Conservation (phyloP, 2,113 vertebrate species). For the Chamaetylas fuelleborni region DNA sequence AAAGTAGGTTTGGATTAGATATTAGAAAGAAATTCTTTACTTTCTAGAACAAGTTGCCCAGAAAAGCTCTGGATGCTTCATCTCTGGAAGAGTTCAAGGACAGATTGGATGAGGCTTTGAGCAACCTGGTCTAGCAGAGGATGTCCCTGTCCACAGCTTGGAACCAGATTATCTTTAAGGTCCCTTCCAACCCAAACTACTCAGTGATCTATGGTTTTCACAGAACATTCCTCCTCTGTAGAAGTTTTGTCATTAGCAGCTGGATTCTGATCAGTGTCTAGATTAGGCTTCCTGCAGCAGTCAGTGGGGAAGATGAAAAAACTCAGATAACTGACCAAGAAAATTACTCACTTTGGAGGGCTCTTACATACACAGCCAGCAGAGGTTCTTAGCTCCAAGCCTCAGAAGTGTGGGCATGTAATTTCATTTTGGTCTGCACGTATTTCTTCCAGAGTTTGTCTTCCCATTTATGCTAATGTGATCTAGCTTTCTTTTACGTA, state of each 20-base stretch:
- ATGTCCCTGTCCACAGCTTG: not conserved
- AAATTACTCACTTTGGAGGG: not conserved
- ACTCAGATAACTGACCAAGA: not conserved
- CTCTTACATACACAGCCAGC: not conserved
- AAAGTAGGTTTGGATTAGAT: not conserved
- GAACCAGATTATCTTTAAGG: not conserved
- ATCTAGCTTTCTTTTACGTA: not conserved
- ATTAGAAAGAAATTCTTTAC: not conserved
- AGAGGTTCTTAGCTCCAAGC: not conserved
- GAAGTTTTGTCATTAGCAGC: not conserved
- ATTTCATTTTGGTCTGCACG: not conserved
- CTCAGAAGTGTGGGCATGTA: not conserved
- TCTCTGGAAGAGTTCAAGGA: not conserved
- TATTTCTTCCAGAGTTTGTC: not conserved
- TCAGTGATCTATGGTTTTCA: not conserved
- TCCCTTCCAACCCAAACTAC: not conserved
- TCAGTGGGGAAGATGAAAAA: not conserved
- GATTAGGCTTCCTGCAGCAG: not conserved
- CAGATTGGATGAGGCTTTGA: not conserved
- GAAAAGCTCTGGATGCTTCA: not conserved
- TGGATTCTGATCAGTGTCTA: not conserved
- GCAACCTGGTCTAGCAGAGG: not conserved
- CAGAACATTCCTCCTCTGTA: not conserved
- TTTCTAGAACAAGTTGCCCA: not conserved
- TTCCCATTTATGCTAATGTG: not conserved